phyloP scores from a whole-genome alignment of 37 sponge, comb jelly and placozoan genomes.

The Chondrilla cf. caribensis region DNA sequence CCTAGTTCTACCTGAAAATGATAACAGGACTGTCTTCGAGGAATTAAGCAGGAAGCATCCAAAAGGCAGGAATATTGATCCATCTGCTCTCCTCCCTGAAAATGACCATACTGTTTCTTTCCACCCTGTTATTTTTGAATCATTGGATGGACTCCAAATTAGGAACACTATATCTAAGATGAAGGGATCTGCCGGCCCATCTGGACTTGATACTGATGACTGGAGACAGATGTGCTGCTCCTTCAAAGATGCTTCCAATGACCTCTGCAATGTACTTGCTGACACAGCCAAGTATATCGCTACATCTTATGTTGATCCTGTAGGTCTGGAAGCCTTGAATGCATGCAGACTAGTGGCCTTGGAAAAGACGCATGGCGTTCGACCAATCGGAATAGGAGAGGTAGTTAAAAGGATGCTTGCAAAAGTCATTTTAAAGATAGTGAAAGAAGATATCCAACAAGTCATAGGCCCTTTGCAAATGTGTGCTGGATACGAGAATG shows the following conservation, averaged over 20 bases:
- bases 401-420: not conserved
- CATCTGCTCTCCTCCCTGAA: not conserved
- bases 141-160: not conserved
- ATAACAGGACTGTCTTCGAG: conserved; percentile 5
- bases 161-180: not conserved
- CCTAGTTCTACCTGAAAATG: not conserved
- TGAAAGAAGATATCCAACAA: conserved; percentile 8
- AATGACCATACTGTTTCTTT: not conserved
- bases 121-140: no score
- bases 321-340: not conserved
- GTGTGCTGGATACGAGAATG: conserved; percentile 9
- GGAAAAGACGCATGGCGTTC: not conserved
- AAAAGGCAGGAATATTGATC: not conserved
- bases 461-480: conserved; percentile 1
- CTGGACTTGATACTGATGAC: conserved; percentile 5
- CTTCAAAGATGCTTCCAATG: conserved; percentile 2
- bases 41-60: not conserved
- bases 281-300: conserved; percentile 8
- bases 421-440: not conserved
- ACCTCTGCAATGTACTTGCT: conserved; percentile 9
- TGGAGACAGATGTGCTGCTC: conserved; percentile 28
- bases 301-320: not conserved
- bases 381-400: not conserved
- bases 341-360: not conserved
- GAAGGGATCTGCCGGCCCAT: conserved; percentile 11